phyloP scores from a whole-genome alignment of 1,140 invertebrate species.

The Drosophila parvula region DNA sequence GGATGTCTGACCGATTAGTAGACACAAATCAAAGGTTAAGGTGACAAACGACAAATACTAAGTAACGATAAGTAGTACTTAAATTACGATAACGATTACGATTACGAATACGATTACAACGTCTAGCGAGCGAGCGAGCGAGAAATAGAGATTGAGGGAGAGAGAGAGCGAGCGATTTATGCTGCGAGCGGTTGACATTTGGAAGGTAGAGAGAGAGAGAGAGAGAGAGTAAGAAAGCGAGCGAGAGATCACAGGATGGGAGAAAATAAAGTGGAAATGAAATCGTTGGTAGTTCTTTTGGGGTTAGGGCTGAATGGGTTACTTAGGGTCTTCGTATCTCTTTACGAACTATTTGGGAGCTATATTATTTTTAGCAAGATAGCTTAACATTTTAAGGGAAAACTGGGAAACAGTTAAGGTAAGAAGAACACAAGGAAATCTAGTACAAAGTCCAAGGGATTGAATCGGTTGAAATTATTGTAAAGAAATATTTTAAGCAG shows the following conservation, averaged over 20 bases:
- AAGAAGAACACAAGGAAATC: background rate
- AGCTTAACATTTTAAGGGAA: background rate
- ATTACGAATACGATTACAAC: constrained; percentile 60
- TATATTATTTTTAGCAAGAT: background rate
- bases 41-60: constrained; percentile 61
- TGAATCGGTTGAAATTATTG: background rate
- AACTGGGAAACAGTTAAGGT: background rate
- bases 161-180: constrained; percentile 37
- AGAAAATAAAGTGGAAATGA: background rate
- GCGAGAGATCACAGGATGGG: constrained; percentile 28
- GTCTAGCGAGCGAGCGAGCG: constrained; percentile 56
- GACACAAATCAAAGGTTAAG: constrained; percentile 58
- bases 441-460: background rate
- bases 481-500: background rate
- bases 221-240: constrained; percentile 26
- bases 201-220: no score
- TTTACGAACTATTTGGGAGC: background rate
- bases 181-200: constrained; percentile 30
- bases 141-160: background rate
- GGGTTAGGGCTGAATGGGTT: background rate
- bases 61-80: constrained; percentile 47
- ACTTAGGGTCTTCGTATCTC: background rate
- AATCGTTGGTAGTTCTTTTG: background rate
- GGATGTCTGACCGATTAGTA: constrained; percentile 61
- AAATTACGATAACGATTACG: constrained; percentile 56